phyloP scores from a whole-genome alignment of 2,113 vertebrate species.

The Phyllostomus hastatus region DNA sequence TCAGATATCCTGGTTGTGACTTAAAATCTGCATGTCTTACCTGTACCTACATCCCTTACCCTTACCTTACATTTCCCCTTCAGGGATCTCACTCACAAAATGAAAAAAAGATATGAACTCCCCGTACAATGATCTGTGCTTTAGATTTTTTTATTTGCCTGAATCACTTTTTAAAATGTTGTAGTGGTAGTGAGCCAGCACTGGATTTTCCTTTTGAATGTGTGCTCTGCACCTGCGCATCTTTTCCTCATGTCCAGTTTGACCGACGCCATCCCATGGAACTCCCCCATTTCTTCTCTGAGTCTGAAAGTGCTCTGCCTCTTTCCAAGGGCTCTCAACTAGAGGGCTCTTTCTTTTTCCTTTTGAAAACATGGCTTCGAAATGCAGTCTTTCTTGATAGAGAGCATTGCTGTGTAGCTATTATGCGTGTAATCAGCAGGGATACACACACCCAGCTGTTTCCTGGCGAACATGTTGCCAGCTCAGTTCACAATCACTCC shows the following conservation, averaged over 20 bases:
- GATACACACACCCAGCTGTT: conserved; percentile 52
- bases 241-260: background rate
- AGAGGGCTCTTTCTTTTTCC: background rate
- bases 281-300: background rate
- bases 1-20: background rate
- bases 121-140: background rate
- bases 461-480: conserved; percentile 65
- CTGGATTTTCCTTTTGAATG: background rate
- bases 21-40: background rate
- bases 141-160: background rate
- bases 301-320: conserved; percentile 32
- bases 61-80: background rate
- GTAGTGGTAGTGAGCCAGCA: background rate
- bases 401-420: conserved; percentile 44
- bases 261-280: background rate
- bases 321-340: conserved; percentile 39
- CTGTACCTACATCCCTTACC: background rate
- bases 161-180: background rate
- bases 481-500: conserved; percentile 25
- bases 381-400: conserved; percentile 55
- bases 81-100: background rate
- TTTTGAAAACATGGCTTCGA: conserved; percentile 52
- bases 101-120: background rate
- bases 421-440: conserved; percentile 70
- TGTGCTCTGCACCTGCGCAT: background rate